Evolutionary conservation across 2,888 invertebrate species (phyloP).

Genomic region (Torymus tubicola): DNA sequence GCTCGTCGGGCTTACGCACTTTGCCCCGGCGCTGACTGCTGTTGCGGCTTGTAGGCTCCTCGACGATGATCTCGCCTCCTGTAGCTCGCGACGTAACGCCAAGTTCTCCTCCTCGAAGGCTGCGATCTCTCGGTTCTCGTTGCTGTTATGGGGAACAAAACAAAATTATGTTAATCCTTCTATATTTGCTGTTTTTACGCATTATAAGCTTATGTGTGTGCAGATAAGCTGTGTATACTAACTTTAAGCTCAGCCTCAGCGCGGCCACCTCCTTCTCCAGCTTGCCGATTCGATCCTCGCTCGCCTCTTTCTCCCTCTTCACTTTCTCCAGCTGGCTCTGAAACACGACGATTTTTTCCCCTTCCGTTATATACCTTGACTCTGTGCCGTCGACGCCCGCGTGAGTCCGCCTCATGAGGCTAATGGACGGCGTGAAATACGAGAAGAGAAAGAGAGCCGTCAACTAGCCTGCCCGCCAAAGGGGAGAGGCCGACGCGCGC

Average conservation of each 20-base stretch:
- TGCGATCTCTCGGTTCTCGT: slow-evolving; percentile 73
- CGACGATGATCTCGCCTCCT: slow-evolving; percentile 72
- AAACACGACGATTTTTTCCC: slow-evolving; percentile 29
- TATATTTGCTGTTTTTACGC: too few species aligned
- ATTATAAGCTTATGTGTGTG: neutral
- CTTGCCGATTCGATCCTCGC: slow-evolving; percentile 67
- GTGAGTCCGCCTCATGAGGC: slow-evolving; percentile 71
- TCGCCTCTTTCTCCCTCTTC: slow-evolving; percentile 66
- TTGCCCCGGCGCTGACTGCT: slow-evolving; percentile 70
- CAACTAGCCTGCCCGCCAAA: slow-evolving; percentile 58
- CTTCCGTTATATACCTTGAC: too few species aligned
- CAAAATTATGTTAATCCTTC: too few species aligned
- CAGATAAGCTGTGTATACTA: slow-evolving; percentile 62
- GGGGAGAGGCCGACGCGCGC: slow-evolving; percentile 66
- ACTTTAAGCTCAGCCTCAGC: slow-evolving; percentile 71
- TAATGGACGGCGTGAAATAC: slow-evolving; percentile 75
- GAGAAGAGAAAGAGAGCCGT: slow-evolving; percentile 59
- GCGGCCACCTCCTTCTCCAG: slow-evolving; percentile 70
- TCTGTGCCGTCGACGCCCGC: slow-evolving; percentile 46
- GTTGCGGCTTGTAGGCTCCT: slow-evolving; percentile 65
- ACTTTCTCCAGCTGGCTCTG: slow-evolving; percentile 69
- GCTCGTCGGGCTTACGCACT: slow-evolving; percentile 71
- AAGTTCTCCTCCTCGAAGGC: slow-evolving; percentile 74
- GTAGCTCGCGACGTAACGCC: slow-evolving; percentile 72
- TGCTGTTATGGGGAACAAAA: slow-evolving; percentile 53